Conservation (phyloP, 2,888 invertebrate species). For the Cheilosia pagana region DNA sequence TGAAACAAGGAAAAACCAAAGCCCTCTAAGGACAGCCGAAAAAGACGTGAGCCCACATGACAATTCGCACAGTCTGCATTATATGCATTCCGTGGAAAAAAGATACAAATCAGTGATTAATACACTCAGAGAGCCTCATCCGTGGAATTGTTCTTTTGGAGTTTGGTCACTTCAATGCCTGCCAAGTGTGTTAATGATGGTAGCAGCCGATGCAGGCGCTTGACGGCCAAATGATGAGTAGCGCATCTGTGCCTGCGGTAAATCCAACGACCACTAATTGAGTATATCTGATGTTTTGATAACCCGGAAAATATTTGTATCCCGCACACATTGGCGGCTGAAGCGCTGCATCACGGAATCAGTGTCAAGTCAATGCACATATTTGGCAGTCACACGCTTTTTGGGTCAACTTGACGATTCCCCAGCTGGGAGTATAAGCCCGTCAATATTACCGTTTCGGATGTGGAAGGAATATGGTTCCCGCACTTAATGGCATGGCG, state of each 20-base stretch:
- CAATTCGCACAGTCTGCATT: slow-evolving; percentile 34
- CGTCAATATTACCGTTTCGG: slow-evolving; percentile 29
- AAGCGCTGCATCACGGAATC: slow-evolving; percentile 35
- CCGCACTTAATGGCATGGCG: slow-evolving; percentile 15
- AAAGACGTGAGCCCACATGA: slow-evolving; percentile 57
- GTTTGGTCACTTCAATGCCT: not conserved
- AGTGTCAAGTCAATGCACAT: slow-evolving; percentile 53
- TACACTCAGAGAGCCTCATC: slow-evolving; percentile 32
- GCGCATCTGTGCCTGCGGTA: slow-evolving; percentile 19
- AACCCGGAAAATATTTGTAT: slow-evolving; percentile 37
- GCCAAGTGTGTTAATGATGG: slow-evolving; percentile 66
- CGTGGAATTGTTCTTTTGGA: slow-evolving; percentile 40
- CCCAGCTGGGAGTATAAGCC: slow-evolving; percentile 11
- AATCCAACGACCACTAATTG: slow-evolving; percentile 34
- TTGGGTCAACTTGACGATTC: slow-evolving; percentile 60
- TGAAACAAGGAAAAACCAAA: slow-evolving; percentile 9
- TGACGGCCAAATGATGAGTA: slow-evolving; percentile 42
- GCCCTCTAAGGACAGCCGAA: slow-evolving; percentile 27
- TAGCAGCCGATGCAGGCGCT: slow-evolving; percentile 21
- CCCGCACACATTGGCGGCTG: not conserved
- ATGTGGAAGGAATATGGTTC: slow-evolving; percentile 2
- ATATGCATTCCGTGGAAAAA: slow-evolving; percentile 57
- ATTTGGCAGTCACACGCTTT: slow-evolving; percentile 35
- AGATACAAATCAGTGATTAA: slow-evolving; percentile 71
- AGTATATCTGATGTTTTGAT: slow-evolving; percentile 42